Conservation (phyloP, 2,113 vertebrate genomes). For the Tenebrosternarchus preto region DNA sequence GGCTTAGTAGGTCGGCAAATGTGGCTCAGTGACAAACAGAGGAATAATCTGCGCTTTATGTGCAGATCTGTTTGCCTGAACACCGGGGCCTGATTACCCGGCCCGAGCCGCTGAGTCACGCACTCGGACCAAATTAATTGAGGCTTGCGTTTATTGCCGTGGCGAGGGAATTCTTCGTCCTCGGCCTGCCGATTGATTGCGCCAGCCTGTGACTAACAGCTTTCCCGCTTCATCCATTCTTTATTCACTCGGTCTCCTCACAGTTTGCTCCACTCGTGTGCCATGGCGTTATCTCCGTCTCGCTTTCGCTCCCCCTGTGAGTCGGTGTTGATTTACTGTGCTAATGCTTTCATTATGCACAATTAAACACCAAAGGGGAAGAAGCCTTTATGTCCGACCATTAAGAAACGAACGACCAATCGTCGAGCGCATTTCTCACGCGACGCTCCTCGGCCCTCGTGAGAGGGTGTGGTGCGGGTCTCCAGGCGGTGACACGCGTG, state of each 20-base stretch:
- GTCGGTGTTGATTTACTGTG: constrained; percentile 42
- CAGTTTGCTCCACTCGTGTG: constrained; percentile 43
- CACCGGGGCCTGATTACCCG: constrained; percentile 18
- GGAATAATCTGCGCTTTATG: constrained; percentile 31
- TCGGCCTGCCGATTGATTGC: constrained; percentile 37
- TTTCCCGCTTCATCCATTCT: constrained; percentile 49
- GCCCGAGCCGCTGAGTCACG: not conserved
- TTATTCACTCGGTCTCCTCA: constrained; percentile 55
- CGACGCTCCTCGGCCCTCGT: not conserved
- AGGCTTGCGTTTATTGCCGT: constrained; percentile 43
- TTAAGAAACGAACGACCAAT: constrained; percentile 30
- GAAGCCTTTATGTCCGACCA: constrained; percentile 25
- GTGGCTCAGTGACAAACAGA: constrained; percentile 10
- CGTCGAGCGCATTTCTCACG: constrained; percentile 18
- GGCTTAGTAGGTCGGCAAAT: not conserved
- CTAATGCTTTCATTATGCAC: constrained; percentile 47
- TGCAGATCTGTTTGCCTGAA: constrained; percentile 16
- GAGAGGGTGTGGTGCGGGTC: not conserved
- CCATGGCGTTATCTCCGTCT: constrained; percentile 41
- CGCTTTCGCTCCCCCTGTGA: constrained; percentile 21
- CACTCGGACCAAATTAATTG: constrained; percentile 39
- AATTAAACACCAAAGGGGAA: constrained; percentile 41
- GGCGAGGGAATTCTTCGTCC: constrained; percentile 45
- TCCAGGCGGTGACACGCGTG: not conserved
- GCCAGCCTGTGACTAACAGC: constrained; percentile 46